Evolutionary conservation across 2,888 invertebrate genomes (phyloP).

Genomic region (Euzetes globulus): DNA sequence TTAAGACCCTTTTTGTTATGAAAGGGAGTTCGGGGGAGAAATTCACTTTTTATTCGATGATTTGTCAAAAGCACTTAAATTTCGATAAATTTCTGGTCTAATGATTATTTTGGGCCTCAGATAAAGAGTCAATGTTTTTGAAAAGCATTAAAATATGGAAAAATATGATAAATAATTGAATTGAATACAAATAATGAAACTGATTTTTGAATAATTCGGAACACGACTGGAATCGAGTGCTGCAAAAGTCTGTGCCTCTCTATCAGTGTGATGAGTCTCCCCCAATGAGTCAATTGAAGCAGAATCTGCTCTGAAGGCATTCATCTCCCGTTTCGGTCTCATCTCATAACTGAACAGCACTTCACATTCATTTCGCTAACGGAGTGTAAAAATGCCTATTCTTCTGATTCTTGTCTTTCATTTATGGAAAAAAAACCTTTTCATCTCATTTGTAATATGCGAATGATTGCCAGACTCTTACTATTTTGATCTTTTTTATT

Average conservation of each 20-base stretch:
- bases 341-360: neutral
- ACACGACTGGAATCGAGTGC: neutral
- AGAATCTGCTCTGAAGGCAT: constrained; percentile 16
- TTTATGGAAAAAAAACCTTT: neutral
- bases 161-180: constrained; percentile 20
- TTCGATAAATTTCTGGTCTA: neutral
- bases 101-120: neutral
- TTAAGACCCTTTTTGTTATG: neutral
- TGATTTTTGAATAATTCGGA: neutral
- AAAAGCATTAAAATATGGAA: neutral
- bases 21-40: too few species aligned
- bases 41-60: neutral
- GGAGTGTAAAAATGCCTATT: constrained; percentile 13
- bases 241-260: neutral
- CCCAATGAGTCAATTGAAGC: neutral
- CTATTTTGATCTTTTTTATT: too few species aligned
- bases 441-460: neutral
- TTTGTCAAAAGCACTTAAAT: neutral
- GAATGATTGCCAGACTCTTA: too few species aligned
- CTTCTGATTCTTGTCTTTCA: neutral
- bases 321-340: neutral
- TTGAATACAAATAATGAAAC: neutral
- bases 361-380: neutral
- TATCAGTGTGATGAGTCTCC: neutral
- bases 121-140: constrained; percentile 13